phyloP scores from a whole-genome alignment of 2,113 vertebrate genomes.

The Hyperopisus bebe region DNA sequence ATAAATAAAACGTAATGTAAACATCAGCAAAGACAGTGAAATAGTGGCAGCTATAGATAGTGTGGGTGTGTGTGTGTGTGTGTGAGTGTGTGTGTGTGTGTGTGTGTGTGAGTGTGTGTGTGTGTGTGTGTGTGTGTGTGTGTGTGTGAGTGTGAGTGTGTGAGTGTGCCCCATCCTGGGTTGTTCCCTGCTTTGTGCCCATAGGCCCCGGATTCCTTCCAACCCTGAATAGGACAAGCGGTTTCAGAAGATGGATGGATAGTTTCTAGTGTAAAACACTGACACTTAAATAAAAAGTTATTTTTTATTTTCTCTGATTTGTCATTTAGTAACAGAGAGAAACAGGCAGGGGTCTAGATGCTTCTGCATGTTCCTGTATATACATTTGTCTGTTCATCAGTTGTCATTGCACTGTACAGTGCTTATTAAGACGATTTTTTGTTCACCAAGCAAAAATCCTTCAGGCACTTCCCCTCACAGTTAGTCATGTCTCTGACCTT shows the following conservation, averaged over 20 bases:
- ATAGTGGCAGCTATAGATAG: background rate
- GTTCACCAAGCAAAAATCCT: background rate
- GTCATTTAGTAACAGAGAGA: background rate
- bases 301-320: no score
- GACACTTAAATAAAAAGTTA: background rate
- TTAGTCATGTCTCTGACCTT: background rate
- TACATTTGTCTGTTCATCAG: background rate
- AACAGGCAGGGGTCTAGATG: background rate
- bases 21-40: background rate
- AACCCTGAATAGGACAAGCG: no score
- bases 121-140: background rate
- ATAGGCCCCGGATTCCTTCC: no score
- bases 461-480: background rate
- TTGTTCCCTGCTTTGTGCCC: no score
- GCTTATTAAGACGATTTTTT: background rate
- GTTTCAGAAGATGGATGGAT: no score
- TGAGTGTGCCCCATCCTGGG: no score
- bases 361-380: background rate
- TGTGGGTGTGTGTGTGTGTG: slow-evolving; percentile 22
- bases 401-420: background rate
- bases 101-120: background rate
- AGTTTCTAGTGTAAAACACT: background rate
- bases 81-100: slow-evolving; percentile 5
- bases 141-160: slow-evolving; percentile 13
- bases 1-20: background rate